Conservation (phyloP, 2,888 invertebrate genomes). For the Palloptera scutellata region DNA sequence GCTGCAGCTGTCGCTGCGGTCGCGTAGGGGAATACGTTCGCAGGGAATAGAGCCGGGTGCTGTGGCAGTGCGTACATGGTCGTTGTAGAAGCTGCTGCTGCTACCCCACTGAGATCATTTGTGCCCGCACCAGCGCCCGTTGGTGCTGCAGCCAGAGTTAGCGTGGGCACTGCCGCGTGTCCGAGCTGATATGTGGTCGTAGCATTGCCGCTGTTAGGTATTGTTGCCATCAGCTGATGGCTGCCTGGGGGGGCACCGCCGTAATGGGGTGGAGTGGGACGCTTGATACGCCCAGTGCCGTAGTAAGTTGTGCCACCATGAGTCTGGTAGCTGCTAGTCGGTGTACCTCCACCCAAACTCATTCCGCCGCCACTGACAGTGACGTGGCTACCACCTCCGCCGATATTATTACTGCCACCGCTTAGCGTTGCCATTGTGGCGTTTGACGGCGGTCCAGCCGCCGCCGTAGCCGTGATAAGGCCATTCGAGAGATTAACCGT, state of each 20-base stretch:
- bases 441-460: slow-evolving; percentile 55
- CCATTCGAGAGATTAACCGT: slow-evolving; percentile 39
- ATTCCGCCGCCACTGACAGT: slow-evolving; percentile 38
- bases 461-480: slow-evolving; percentile 44
- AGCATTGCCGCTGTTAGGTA: slow-evolving; percentile 45
- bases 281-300: slow-evolving; percentile 54
- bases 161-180: slow-evolving; percentile 55
- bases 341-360: slow-evolving; percentile 27
- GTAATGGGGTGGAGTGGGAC: slow-evolving; percentile 52
- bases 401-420: slow-evolving; percentile 35
- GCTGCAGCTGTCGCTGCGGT: slow-evolving; percentile 50
- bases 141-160: slow-evolving; percentile 49
- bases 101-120: slow-evolving; percentile 53
- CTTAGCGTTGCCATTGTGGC: slow-evolving; percentile 35
- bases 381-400: slow-evolving; percentile 34
- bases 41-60: slow-evolving; percentile 60
- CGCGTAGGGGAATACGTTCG: slow-evolving; percentile 63
- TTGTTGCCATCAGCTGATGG: slow-evolving; percentile 41
- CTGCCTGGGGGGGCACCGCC: slow-evolving; percentile 29
- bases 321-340: slow-evolving; percentile 44
- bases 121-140: slow-evolving; percentile 47
- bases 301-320: slow-evolving; percentile 46
- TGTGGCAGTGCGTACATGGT: slow-evolving; percentile 63
- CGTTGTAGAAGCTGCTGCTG: slow-evolving; percentile 45
- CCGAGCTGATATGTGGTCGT: slow-evolving; percentile 59